Evolutionary conservation across 2,888 invertebrate species (phyloP), one percentile per base, ranked within the genome.

Genomic region (Lypha dubia): DNA sequence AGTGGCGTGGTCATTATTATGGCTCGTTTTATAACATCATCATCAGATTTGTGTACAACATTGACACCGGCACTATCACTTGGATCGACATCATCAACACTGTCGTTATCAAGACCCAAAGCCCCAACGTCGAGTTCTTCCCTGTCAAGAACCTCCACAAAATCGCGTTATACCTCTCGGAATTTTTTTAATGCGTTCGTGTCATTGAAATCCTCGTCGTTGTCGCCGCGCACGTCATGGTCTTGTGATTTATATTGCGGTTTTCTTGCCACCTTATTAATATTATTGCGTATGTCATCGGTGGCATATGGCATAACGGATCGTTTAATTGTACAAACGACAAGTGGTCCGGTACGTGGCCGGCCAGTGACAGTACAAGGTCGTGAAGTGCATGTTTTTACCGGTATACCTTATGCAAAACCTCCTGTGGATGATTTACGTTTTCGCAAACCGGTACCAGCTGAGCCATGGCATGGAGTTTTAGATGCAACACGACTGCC

Each of bases 331-430:
- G 96, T 97, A 62, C 95, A 96, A 91, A 97, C 97, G 28, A 95
- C 95, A 87, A 96, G 95, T 88, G 97, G 97, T 0, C 94, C 95
- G 83, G 95, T 97, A 76, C 95, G 96, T 86, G 97, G 97, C 24
- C 95, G 95, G 88, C 95, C 96, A 20, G 95, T 96, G 90, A 95
- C 95, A 85, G 96, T 97, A 87, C 93, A 97, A 92, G 95, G 97
- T 70, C 94, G 97, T 74, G 95, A 98, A 92, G 96, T 98, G 38
- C 97, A 97, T 91, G 95, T 96, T 71, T 98, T 96, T 90, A 95
- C 96, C 70, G 98, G 98, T 4, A 96, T 98, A 86, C 98, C 98
- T 17, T 98, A 97, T 91, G 98, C 98, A 8, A 97, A 97, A 91
- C 96, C 98, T 2, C 98, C 98, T 1, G 92, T 98, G 58, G 97